Evolutionary conservation across 2,797 vertebrate genomes (phyloP), one percentile per base, ranked within the genome.

Genomic region (Gobionotothen gibberifrons): DNA sequence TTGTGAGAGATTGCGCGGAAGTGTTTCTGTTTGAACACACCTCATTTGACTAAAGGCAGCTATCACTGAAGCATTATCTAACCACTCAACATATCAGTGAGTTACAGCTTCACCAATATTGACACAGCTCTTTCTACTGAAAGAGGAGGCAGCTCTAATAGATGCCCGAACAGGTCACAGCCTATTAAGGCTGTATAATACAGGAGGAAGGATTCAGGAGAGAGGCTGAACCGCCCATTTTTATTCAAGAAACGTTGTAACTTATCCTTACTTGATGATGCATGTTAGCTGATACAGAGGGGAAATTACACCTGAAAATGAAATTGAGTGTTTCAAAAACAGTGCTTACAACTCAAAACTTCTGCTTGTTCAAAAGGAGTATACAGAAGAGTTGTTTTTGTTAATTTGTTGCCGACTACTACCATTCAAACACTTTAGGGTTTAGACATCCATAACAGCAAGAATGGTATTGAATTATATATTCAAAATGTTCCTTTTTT

Each of bases 41-140:
- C 72, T 77, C 55, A 17, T 80, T 87, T 79, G 57, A 79, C 81
- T 47, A 78, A 76, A 81, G 60, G 56, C 60, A 55, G 61, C 72
- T 78, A 76, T 90, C 84, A 78, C 58, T 3, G 17, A 29, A 61
- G 77, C 74, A 62, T 85, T 82, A 81, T 60, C 72, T 58, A 72
- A 61, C 76, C 57, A 62, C 76, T 89, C 72, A 82, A 2, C 15
- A 4, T 76, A 78, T 79, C 87, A 42, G 67, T 78, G 85, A 92
- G 53, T 89, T 89, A 90, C 43, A 14, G 64, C 86, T 84, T 80
- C 44, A 52, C 82, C 71, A 88, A 90, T 90, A 89, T 92, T 92
- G 88, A 88, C 90, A 74, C 87, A 82, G 76, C 63, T 71, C 78
- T 74, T 82, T 84, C 61, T 48, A 36, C 52, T 80, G 70, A 83